These are phyloP conservation scores for Acrossocheilus fasciatus DNA, from an alignment of 2,797 vertebrate species.

Conservation along the genomic window DNA sequence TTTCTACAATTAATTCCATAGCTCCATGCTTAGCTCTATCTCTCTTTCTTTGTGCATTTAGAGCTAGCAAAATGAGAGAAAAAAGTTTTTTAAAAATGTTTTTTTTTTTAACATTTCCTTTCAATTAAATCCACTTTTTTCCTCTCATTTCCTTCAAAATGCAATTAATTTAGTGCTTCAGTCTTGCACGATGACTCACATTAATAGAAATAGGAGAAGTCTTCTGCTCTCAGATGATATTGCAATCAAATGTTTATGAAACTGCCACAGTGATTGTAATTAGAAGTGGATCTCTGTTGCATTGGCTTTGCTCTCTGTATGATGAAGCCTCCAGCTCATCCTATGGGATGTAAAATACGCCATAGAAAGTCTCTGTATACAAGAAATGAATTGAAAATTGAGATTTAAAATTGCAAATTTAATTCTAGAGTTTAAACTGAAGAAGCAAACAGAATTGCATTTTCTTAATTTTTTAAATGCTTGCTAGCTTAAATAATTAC, in stretches of 20 bases:
- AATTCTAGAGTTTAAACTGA: not conserved
- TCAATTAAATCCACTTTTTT: slow-evolving; percentile 57
- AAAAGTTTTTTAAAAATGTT: slow-evolving; percentile 30
- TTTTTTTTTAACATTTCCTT: slow-evolving; percentile 60
- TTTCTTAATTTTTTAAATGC: not conserved
- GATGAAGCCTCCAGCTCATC: slow-evolving; percentile 1
- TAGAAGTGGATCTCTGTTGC: slow-evolving; percentile 18
- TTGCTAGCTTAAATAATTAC: not conserved
- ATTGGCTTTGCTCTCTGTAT: not conserved
- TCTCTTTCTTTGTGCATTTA: slow-evolving; percentile 61
- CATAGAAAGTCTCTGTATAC: not conserved
- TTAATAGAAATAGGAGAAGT: slow-evolving; percentile 62
- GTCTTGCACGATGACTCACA: slow-evolving; percentile 53
- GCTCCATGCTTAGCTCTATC: not conserved
- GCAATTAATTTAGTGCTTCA: slow-evolving; percentile 70
- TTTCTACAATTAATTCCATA: slow-evolving; percentile 69
- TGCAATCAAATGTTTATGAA: slow-evolving; percentile 65
- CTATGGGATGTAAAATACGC: not conserved
- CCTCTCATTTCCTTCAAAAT: slow-evolving; percentile 47
- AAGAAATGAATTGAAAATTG: not conserved
- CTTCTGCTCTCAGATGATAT: slow-evolving; percentile 55
- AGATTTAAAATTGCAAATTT: not conserved
- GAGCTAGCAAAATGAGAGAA: slow-evolving; percentile 70
- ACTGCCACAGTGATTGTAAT: slow-evolving; percentile 51
- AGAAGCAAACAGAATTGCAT: not conserved